Percentiles rank a stretch among this genome's conserved stretches.
Conservation (phyloP, 2,888 invertebrate species). For the Drosophila austrosaltans region DNA sequence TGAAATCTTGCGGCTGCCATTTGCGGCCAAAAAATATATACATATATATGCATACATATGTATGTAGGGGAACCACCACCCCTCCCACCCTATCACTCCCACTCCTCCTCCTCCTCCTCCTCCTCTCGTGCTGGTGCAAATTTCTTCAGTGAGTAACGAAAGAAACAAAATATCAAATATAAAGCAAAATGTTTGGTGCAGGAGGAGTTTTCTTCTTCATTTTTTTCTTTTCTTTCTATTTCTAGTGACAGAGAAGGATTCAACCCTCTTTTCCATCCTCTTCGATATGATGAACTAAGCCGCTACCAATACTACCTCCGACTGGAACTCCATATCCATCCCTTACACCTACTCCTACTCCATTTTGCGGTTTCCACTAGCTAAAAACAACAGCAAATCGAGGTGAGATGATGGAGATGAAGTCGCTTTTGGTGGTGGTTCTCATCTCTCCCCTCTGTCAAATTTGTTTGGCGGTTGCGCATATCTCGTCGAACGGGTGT, state of each 20-base stretch:
- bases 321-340: not conserved
- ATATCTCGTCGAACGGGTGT: constrained; percentile 44
- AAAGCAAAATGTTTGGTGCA: constrained; percentile 18
- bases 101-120: not conserved
- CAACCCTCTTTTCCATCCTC: not conserved
- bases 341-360: constrained; percentile 52
- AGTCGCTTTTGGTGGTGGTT: constrained; percentile 21
- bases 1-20: constrained; percentile 79
- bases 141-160: constrained; percentile 55
- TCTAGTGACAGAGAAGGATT: not conserved
- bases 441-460: constrained; percentile 44
- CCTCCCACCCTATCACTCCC: not conserved
- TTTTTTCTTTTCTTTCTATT: constrained; percentile 45
- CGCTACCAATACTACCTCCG: not conserved
- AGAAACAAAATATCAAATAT: constrained; percentile 6
- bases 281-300: not conserved
- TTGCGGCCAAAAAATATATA: constrained; percentile 80
- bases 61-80: constrained; percentile 4
- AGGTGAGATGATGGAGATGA: constrained; percentile 14
- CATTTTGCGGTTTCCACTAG: constrained; percentile 64
- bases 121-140: constrained; percentile 44
- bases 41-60: constrained; percentile 47
- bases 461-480: constrained; percentile 56
- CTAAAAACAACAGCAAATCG: constrained; percentile 8
- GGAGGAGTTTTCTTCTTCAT: constrained; percentile 66